Base-by-base conservation (phyloP, 2,797 vertebrate species). In the Thalassophryne amazonica region DNA sequence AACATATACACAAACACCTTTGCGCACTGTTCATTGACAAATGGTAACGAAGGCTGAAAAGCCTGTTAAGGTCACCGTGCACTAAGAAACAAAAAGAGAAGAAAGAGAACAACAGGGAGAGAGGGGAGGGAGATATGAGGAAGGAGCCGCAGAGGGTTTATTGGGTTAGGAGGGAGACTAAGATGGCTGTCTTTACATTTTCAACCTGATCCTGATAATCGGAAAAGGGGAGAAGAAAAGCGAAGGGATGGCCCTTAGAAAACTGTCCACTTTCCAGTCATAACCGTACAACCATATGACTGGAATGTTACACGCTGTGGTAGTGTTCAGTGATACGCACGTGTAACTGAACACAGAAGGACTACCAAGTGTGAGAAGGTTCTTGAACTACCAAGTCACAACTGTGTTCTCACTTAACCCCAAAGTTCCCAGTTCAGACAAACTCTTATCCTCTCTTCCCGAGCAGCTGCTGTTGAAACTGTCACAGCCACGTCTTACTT, bases 161-260 rank as follows among this genome's bases (percentile, higher is more conserved):
- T 58, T 57, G 31, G 47, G 66, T 74, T 72, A 71, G 28, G 33
- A 60, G 19, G 37, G 38, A 71, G 30, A 71, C 47, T 61, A 59
- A 69, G 22, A 61, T 59, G 62, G 41, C 53, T 60, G 43, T 56
- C 60, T 80, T 78, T 81, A 77, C 53, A 60, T 80, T 79, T 76
- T 72, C 64, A 78, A 80, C 69, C 55, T 74, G 61, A 80, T 36
- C 63, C 33, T 72, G 60, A 76, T 70, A 70, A 68, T 86, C 76
- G 77, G 69, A n/a, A n/a, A n/a, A n/a, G n/a, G n/a, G n/a, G n/a
- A n/a, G n/a, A n/a, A n/a, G n/a, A n/a, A n/a, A n/a, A n/a, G n/a
- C n/a, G n/a, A n/a, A n/a, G n/a, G n/a, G n/a, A 71, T 81, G 72
- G 42, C 15, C 7, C 15, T 39, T 25, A 32, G 27, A 32, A 46